Evolutionary conservation across 1,140 invertebrate genomes (phyloP), one percentile per base, ranked within the genome.

Genomic region (Saccostrea echinata): DNA sequence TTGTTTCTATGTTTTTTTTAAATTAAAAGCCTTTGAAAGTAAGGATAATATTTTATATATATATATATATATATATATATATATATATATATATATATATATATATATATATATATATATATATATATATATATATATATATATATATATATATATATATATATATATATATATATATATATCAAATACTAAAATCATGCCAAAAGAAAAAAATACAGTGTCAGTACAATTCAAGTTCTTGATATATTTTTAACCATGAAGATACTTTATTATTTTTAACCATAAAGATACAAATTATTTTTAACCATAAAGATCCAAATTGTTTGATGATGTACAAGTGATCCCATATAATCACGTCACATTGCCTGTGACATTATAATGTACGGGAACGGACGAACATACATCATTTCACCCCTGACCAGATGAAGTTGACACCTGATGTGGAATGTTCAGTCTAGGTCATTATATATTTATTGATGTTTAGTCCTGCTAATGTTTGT

Each of bases 401-500:
- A 76, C 27, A 76, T 76, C 68, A 76, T 33, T 33, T 76, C 27
- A 33, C 68, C 27, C 68, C 27, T 27, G 24, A 76, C 8, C 24
- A 76, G 68, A 0, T 76, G 68, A 76, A 76, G 68, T 76, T 76
- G 68, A 76, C 68, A 76, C 68, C 68, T 76, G 68, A 76, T 76
- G 68, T 30, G 68, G 33, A 27, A 76, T 76, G 68, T 24, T 9
- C 68, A 30, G 27, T 76, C 11, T 27, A 3, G 68, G 27, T 76
- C 68, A 76, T 76, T 76, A 76, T 76, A 76, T 76, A 76, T 76
- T 76, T 76, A 76, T 76, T 76, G 27, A 30, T 76, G 64, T 76
- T 76, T 76, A 30, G 24, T 30, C 30, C 27, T 12, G 12, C 27
- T 76, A 76, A 76, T 76, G 68, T 30, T 13, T 30, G 30, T 76